Conservation (phyloP, 2,113 vertebrate species). For the Protomyctophum bolini region DNA sequence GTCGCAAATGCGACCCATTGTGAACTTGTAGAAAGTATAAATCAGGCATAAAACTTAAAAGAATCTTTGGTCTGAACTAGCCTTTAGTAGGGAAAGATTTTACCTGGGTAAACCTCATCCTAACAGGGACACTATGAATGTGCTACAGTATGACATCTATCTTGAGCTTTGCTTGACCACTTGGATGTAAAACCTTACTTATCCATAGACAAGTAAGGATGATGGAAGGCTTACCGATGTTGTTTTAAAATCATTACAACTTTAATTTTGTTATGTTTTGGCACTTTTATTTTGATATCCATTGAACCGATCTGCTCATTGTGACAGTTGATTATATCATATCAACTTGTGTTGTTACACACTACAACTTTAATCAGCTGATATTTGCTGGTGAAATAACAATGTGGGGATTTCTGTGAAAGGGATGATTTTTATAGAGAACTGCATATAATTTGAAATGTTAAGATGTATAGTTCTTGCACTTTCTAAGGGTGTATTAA, state of each 20-base stretch:
- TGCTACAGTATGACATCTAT: slow-evolving; percentile 44
- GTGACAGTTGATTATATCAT: slow-evolving; percentile 9
- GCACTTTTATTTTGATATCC: slow-evolving; percentile 11
- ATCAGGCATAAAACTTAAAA: too few relatives aligned
- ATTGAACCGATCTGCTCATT: background rate
- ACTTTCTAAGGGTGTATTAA: slow-evolving; percentile 38
- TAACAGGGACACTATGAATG: slow-evolving; percentile 58
- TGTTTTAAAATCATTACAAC: slow-evolving; percentile 19
- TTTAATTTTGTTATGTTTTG: slow-evolving; percentile 33
- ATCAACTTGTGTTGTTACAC: slow-evolving; percentile 6
- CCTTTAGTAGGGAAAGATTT: slow-evolving; percentile 4
- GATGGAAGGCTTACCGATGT: slow-evolving; percentile 26
- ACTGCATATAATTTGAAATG: slow-evolving; percentile 33
- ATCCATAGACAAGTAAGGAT: slow-evolving; percentile 17
- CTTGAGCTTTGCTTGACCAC: slow-evolving; percentile 45
- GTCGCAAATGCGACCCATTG: too few relatives aligned
- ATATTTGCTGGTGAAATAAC: slow-evolving; percentile 22
- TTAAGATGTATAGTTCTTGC: slow-evolving; percentile 28
- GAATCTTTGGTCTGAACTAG: too few relatives aligned
- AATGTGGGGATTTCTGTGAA: slow-evolving; percentile 31
- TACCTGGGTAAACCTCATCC: slow-evolving; percentile 28
- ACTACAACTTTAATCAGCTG: background rate
- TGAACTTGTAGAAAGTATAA: too few relatives aligned
- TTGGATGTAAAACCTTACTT: slow-evolving; percentile 62
- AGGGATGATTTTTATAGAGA: slow-evolving; percentile 36